Evolutionary conservation across 2,113 vertebrate genomes (phyloP).

Genomic region (Carollia perspicillata): DNA sequence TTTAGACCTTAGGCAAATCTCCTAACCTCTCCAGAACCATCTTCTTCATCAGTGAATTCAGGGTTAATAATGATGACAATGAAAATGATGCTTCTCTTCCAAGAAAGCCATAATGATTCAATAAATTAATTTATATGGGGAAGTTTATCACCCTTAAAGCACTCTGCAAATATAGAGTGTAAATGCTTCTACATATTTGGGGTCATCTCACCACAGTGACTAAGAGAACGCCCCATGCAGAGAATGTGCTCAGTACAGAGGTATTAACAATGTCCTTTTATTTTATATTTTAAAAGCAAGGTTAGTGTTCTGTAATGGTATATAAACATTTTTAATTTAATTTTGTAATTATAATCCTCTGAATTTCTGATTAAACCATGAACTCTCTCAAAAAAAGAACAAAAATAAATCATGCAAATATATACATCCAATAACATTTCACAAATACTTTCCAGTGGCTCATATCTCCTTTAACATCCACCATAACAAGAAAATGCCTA

Average conservation of each 20-base stretch:
- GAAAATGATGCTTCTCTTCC: background rate
- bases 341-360: background rate
- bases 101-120: background rate
- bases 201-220: background rate
- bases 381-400: background rate
- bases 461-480: background rate
- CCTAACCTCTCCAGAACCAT: too few species aligned
- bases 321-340: background rate
- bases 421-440: background rate
- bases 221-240: background rate
- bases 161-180: background rate
- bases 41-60: background rate
- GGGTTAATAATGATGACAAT: background rate
- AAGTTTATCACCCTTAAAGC: background rate
- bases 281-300: background rate
- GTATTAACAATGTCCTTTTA: background rate
- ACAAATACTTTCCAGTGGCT: background rate
- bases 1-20: background rate
- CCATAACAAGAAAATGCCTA: background rate
- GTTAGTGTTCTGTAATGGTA: background rate
- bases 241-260: accelerated
- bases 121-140: background rate
- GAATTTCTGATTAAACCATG: background rate
- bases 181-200: background rate
- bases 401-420: background rate